These are phyloP conservation scores for Drosophila nasuta DNA, from an alignment of 1,140 invertebrate genomes.

Conservation along the genomic window DNA sequence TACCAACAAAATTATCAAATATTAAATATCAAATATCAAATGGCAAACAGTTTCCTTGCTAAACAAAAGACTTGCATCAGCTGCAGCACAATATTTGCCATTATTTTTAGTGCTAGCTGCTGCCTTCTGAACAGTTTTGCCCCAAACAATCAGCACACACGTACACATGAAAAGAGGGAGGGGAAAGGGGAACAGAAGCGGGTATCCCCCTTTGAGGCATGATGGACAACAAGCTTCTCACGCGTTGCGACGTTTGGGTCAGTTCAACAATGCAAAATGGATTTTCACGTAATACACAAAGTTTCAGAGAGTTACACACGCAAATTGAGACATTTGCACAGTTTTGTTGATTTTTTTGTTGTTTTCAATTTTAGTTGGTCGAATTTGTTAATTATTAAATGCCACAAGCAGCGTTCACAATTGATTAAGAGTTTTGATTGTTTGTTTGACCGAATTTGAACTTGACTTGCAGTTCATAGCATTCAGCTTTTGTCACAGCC, in stretches of 20 bases:
- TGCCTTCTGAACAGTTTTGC: not conserved
- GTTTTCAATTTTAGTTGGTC: conserved; percentile 8
- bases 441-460: not conserved
- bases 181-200: not conserved
- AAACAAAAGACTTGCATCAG: conserved; percentile 68
- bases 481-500: not conserved
- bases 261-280: conserved; percentile 41
- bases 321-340: conserved; percentile 71
- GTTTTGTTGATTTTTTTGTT: conserved; percentile 30
- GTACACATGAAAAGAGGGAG: not conserved
- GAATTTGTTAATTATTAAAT: not conserved
- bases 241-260: conserved; percentile 12
- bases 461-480: not conserved
- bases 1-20: not conserved
- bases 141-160: conserved; percentile 17
- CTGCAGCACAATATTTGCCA: conserved; percentile 39
- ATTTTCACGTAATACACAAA: conserved; percentile 55
- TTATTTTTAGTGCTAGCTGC: conserved; percentile 31
- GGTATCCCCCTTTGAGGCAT: conserved; percentile 1
- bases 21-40: conserved; percentile 25
- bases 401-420: not conserved
- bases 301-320: conserved; percentile 35
- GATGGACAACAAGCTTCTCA: conserved; percentile 32
- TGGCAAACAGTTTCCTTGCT: conserved; percentile 31
- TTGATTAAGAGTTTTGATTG: not conserved